Base-by-base conservation (phyloP, 2,113 vertebrate species). In the Nothobranchius kuhntae region DNA sequence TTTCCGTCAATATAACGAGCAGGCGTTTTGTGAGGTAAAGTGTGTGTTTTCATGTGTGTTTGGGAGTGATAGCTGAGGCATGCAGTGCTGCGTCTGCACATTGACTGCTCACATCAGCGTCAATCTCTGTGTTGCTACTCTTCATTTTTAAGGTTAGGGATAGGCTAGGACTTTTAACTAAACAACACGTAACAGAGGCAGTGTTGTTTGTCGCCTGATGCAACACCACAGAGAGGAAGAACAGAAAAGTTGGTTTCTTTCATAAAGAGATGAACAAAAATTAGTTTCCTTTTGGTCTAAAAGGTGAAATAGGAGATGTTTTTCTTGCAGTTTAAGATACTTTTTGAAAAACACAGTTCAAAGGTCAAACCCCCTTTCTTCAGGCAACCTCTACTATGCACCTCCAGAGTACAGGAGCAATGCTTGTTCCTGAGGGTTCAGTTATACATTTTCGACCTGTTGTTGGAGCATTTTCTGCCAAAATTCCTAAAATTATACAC, bases 91-190 rank as follows among this genome's bases (percentile, higher is more conserved):
- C 30, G 75, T 89, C 80, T 86, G 83, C 81, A 88, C 50, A 55
- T 64, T 89, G 89, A 89, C 87, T n/a, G 68, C 47, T 84, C 78
- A 68, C 47, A 86, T 89, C 77, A 92, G 81, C 86, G 81, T 89
- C 91, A 93, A 90, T 75, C 64, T 44, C 51, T 46, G 52, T 26
- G 57, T 66, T 42, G 21, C 44, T 69, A 9, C 54, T 57, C 47
- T 81, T 38, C 15, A 54, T 76, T 60, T 36, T 64, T 51, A 45
- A 21, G 30, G 30, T 30, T 44, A 56, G 67, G 52, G 42, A 62
- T 61, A 9, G 24, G 17, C 59, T 47, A 36, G 48, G 45, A 61
- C 53, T 73, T 57, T 65, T 52, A 26, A 55, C 72, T 67, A 17
- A 71, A 74, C 65, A 38, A 40, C 50, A 61, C 46, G 61, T 58